Percentiles rank a stretch among this genome's conserved stretches.
phyloP scores from a whole-genome alignment of 2,888 invertebrate species.

The Toxonevra muliebris region DNA sequence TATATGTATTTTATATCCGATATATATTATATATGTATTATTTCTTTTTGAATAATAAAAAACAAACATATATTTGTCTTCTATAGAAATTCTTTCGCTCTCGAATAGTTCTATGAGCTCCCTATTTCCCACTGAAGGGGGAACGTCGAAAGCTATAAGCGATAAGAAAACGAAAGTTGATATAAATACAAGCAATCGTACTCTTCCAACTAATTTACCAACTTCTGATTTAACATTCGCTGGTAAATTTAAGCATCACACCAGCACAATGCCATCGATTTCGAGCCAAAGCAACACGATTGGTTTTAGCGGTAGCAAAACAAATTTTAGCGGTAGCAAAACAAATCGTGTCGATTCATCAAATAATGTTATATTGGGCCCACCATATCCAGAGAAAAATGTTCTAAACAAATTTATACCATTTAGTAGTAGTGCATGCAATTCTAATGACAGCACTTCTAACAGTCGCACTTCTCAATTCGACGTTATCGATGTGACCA shows the following conservation, averaged over 20 bases:
- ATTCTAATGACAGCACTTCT: conserved; percentile 54
- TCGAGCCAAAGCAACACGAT: not conserved
- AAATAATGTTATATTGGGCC: not conserved
- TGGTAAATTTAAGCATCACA: conserved; percentile 57
- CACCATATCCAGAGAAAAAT: too few species aligned
- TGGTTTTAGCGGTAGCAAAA: too few species aligned
- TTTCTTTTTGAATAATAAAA: too few species aligned
- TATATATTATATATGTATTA: too few species aligned
- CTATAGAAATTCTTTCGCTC: conserved; percentile 50
- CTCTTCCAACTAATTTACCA: conserved; percentile 25
- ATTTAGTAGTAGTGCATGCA: conserved; percentile 41
- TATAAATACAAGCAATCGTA: conserved; percentile 5
- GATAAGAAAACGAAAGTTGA: conserved; percentile 27
- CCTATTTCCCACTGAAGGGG: conserved; percentile 48
- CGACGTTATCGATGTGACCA: conserved; percentile 46
- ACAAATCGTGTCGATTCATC: conserved; percentile 25
- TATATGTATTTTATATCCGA: too few species aligned
- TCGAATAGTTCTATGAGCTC: conserved; percentile 54
- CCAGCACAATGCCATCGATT: conserved; percentile 35
- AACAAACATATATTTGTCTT: not conserved
- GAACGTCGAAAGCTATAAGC: conserved; percentile 22
- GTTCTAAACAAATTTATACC: conserved; percentile 31
- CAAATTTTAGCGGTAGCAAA: conserved; percentile 27
- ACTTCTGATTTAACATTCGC: conserved; percentile 58
- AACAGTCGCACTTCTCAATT: conserved; percentile 52